Percentiles rank a stretch among this genome's conserved stretches.
Conservation (phyloP, 2,113 vertebrate genomes). For the Elaphurus davidianus region DNA sequence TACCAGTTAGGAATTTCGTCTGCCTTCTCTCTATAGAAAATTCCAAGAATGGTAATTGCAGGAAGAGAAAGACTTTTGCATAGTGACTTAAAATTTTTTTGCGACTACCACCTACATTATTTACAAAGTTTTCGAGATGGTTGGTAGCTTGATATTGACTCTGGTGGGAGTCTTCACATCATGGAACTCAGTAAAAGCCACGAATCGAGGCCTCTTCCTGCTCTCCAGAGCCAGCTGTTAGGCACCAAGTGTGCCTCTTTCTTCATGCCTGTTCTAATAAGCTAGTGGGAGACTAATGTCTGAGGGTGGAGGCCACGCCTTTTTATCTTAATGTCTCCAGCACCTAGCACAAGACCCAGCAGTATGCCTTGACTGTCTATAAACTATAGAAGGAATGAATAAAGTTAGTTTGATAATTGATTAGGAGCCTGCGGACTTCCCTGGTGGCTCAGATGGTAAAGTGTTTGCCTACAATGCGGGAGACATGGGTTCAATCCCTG, state of each 20-base stretch:
- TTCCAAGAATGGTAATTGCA: not conserved
- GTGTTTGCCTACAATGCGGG: not conserved
- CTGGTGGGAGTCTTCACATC: not conserved
- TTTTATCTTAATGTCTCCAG: not conserved
- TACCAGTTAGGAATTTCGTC: not conserved
- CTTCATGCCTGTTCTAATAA: not conserved
- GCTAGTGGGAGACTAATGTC: not conserved
- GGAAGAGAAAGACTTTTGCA: not conserved
- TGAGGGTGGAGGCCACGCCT: not conserved
- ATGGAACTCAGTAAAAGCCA: not conserved
- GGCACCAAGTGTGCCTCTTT: not conserved
- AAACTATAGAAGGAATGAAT: not conserved
- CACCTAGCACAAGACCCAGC: not conserved
- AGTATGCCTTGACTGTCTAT: not conserved
- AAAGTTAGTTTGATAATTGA: not conserved
- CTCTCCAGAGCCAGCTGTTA: not conserved
- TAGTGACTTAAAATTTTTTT: not conserved
- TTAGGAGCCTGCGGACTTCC: not conserved
- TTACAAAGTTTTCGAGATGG: not conserved
- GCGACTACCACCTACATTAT: not conserved
- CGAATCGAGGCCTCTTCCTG: not conserved
- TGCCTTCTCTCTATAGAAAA: not conserved
- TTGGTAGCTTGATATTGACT: not conserved
- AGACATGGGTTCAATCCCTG: not conserved
- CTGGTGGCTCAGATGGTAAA: not conserved